phyloP scores from a whole-genome alignment of 1,140 invertebrate genomes.

The Drosophila virilis region DNA sequence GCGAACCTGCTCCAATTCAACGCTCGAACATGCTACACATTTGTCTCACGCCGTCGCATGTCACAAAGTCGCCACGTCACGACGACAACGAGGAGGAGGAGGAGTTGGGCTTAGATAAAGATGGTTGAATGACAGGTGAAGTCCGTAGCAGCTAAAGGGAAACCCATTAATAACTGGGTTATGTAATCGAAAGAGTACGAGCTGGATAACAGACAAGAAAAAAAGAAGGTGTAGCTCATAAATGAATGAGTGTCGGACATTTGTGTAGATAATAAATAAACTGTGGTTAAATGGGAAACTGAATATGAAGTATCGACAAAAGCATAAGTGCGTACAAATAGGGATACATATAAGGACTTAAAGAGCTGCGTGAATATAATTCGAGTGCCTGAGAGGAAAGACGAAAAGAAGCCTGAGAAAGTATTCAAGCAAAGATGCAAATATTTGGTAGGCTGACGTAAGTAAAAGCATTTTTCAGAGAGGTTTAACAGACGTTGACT shows the following conservation, averaged over 20 bases:
- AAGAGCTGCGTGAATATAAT: too few species aligned
- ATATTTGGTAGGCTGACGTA: too few species aligned
- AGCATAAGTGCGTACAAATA: too few species aligned
- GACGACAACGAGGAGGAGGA: slow-evolving; percentile 35
- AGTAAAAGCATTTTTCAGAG: too few species aligned
- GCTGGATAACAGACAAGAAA: slow-evolving; percentile 16
- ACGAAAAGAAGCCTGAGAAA: too few species aligned
- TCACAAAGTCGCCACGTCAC: slow-evolving; percentile 76
- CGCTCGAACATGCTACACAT: slow-evolving; percentile 58
- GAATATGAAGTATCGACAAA: not conserved
- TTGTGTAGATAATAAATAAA: not conserved
- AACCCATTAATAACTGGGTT: slow-evolving; percentile 80
- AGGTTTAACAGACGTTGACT: too few species aligned
- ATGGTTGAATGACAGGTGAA: slow-evolving; percentile 32
- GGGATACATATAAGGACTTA: not conserved
- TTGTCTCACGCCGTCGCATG: slow-evolving; percentile 62
- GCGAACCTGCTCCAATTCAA: not conserved
- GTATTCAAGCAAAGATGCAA: too few species aligned
- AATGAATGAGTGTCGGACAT: slow-evolving; percentile 6
- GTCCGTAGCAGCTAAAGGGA: slow-evolving; percentile 48
- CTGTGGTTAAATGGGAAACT: not conserved
- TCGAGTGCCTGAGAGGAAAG: too few species aligned
- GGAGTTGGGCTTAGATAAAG: slow-evolving; percentile 8
- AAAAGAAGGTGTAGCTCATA: slow-evolving; percentile 3
- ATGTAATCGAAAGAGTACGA: slow-evolving; percentile 69